These are phyloP conservation scores for Psilanteris sp. DNA, from an alignment of 1,140 invertebrate genomes.

Conservation along the genomic window DNA sequence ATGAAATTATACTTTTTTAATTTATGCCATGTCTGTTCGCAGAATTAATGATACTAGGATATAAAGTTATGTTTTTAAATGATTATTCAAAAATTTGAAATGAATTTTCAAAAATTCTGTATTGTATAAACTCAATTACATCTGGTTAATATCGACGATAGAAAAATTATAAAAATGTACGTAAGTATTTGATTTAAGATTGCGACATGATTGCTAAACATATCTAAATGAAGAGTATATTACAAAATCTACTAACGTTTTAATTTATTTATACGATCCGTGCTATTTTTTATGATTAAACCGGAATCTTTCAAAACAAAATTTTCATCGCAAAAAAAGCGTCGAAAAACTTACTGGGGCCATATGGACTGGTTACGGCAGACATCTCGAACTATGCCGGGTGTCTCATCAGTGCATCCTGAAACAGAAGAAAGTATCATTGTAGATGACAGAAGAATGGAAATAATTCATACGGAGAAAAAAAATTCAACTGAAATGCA, in stretches of 20 bases:
- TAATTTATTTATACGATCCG: too few relatives aligned
- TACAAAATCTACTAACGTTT: too few relatives aligned
- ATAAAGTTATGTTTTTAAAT: too few relatives aligned
- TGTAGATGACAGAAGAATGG: constrained; percentile 46
- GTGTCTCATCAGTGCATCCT: constrained; percentile 75
- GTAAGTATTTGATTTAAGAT: too few relatives aligned
- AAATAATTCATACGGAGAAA: constrained; percentile 42
- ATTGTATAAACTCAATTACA: too few relatives aligned
- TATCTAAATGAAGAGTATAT: too few relatives aligned
- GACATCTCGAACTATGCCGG: constrained; percentile 76
- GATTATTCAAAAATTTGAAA: too few relatives aligned
- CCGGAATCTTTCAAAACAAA: constrained; percentile 9
- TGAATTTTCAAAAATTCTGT: too few relatives aligned
- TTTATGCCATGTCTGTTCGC: constrained; percentile 11
- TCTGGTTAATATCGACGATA: too few relatives aligned
- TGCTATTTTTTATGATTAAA: too few relatives aligned
- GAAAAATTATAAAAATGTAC: too few relatives aligned
- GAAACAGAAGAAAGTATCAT: constrained; percentile 67
- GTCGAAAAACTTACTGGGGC: constrained; percentile 76
- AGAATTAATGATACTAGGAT: constrained; percentile 35
- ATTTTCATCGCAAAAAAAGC: constrained; percentile 6
- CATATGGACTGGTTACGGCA: constrained; percentile 79
- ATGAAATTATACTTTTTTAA: constrained; percentile 47
- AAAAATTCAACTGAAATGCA: constrained; percentile 17
- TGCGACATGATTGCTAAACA: too few relatives aligned